Percentiles rank a stretch among this genome's conserved stretches.
Conservation (phyloP, 2,888 invertebrate genomes). For the Apamea crenata region DNA sequence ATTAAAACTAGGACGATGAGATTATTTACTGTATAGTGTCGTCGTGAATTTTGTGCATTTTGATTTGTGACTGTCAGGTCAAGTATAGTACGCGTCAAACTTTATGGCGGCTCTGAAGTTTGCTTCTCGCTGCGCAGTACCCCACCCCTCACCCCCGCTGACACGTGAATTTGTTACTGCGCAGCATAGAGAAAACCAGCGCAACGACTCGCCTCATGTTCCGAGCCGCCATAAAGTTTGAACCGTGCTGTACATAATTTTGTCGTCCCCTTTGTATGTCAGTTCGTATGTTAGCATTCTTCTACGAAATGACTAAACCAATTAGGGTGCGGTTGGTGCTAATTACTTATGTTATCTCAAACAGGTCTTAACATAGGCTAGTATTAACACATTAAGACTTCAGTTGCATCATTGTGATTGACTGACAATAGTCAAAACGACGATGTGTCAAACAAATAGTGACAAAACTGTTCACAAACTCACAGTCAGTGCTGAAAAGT, state of each 20-base stretch:
- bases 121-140: not conserved
- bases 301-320: conserved; percentile 41
- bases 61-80: not conserved
- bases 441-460: conserved; percentile 14
- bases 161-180: not conserved
- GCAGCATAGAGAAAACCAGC: no score
- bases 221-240: not conserved
- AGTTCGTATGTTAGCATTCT: conserved; percentile 2
- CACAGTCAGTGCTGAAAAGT: conserved; percentile 41
- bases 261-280: not conserved
- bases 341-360: conserved; percentile 37
- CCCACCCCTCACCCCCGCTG: not conserved
- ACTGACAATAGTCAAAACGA: conserved; percentile 6
- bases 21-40: not conserved
- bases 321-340: conserved; percentile 30
- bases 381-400: not conserved
- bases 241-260: not conserved
- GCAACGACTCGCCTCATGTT: not conserved
- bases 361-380: conserved; percentile 46
- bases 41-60: not conserved
- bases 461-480: conserved; percentile 9
- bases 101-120: not conserved
- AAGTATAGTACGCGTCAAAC: not conserved
- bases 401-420: not conserved
- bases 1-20: not conserved